Base-by-base conservation (phyloP, 1,140 invertebrate genomes). In the Ceratitis capitata region DNA sequence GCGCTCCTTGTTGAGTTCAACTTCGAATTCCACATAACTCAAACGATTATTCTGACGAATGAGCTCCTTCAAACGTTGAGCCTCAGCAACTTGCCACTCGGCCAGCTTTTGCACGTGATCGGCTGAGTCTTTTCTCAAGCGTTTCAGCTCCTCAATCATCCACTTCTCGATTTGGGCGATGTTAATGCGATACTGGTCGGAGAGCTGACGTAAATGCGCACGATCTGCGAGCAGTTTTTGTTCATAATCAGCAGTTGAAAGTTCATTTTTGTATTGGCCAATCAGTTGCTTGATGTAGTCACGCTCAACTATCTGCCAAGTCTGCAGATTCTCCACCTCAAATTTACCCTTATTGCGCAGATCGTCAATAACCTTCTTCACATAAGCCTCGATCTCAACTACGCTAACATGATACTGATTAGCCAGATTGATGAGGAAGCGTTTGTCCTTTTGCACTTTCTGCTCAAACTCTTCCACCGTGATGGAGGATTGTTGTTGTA, bases 81-180 rank as follows among this genome's bases (percentile, higher is more conserved):
- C 19, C 58, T 91, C 90, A 1, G 87, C 78, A 29, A 87, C 87
- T 16, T 91, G 90, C 90, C 90, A 91, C 5, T 82, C 87, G 29
- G 89, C 87, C 0, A 91, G 78, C 26, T 86, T 87, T 49, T 89
- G 88, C 4, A 91, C 83, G 0, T 89, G 88, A 4, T 86, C 86
- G 42, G 88, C 88, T 0, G 89, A 89, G 32, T 86, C 87, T 9
- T 89, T 90, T 0, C 88, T 61, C 23, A 91, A 56, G 0, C 90
- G 88, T n/a, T 89, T 87, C 16, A 91, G 74, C 42, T 91, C 90
- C 0, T 88, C 82, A 16, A 90, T 88, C 89, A 91, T 91, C 90
- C 90, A 91, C 29, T 90, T 86, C 86, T 91, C 89, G 53, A 91
- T 90, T 83, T 91, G 88, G 23, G 87, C 89, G 32, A 91, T 89